Evolutionary conservation across 2,113 vertebrate genomes (phyloP), one percentile per base, ranked within the genome.

Genomic region (Thalassoma bifasciatum): DNA sequence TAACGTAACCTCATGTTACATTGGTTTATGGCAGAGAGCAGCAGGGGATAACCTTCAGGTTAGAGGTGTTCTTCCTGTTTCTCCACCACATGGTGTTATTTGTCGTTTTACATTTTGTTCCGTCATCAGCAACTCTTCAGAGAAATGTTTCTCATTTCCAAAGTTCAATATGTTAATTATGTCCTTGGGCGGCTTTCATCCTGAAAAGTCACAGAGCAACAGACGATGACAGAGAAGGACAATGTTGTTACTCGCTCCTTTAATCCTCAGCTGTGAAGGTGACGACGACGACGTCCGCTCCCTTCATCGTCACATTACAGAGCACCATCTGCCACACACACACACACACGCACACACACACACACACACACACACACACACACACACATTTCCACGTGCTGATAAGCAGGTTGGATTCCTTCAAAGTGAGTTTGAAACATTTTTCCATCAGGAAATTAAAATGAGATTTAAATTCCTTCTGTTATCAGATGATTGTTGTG

Each of bases 371-470:
- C 30, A 30, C 3, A 30, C 6, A 6, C 30, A 30, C 6, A 30
- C 54, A 49, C 14, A 50, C 19, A 26, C 34, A 42, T 21, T 19
- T 8, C 14, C 49, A 74, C 54, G 67, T 10, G 17, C 67, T 53
- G 58, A 21, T 58, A 49, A 46, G 38, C 30, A 66, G 62, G 58
- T 81, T 66, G 62, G n/a, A 68, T 47, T 4, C 1, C 22, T 67
- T 78, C 70, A 80, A 54, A 73, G 62, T 44, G 68, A 64, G 77
- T 68, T 36, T 13, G 47, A 74, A 88, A 80, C 23, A 4, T 14
- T 75, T 44, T 40, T 10, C 30, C 51, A 21, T 72, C 50, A 66
- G 6, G 30, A 30, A 3, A 4, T 30, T 3, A 30, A 30, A 30
- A 30, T 30, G 30, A 30, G 30, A 36, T 49, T 56, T 17, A 36